phyloP scores from a whole-genome alignment of 2,113 vertebrate species.

The Copsychus sechellarum region DNA sequence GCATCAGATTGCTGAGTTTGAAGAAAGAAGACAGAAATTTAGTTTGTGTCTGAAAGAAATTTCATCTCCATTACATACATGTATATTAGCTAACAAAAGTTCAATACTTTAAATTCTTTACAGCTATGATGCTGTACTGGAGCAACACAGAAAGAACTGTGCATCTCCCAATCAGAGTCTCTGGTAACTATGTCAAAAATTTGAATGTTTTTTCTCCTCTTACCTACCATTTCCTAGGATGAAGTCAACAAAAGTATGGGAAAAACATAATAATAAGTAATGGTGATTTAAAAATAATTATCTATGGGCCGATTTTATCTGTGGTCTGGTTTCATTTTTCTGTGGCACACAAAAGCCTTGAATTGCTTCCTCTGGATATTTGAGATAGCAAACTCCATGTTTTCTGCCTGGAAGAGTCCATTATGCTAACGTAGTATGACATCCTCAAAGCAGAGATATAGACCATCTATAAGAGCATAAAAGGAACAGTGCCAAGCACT shows the following conservation, averaged over 20 bases:
- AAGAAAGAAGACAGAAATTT: neutral
- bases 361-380: neutral
- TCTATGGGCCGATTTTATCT: neutral
- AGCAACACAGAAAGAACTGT: neutral
- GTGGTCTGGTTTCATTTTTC: neutral
- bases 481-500: neutral
- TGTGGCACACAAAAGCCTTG: rapidly evolving
- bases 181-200: neutral
- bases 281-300: neutral
- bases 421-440: neutral
- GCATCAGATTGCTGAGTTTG: neutral
- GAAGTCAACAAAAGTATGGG: rapidly evolving
- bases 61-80: neutral
- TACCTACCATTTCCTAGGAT: neutral
- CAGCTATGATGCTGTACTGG: neutral
- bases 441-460: neutral
- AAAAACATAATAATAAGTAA: neutral
- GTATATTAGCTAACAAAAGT: neutral
- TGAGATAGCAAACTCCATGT: neutral
- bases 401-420: neutral
- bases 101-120: neutral
- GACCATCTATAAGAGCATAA: neutral
- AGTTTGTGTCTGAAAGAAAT: neutral
- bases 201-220: neutral
- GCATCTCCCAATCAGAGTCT: neutral